phyloP scores from a whole-genome alignment of 2,888 invertebrate genomes.

The Drosophila acutilabella region DNA sequence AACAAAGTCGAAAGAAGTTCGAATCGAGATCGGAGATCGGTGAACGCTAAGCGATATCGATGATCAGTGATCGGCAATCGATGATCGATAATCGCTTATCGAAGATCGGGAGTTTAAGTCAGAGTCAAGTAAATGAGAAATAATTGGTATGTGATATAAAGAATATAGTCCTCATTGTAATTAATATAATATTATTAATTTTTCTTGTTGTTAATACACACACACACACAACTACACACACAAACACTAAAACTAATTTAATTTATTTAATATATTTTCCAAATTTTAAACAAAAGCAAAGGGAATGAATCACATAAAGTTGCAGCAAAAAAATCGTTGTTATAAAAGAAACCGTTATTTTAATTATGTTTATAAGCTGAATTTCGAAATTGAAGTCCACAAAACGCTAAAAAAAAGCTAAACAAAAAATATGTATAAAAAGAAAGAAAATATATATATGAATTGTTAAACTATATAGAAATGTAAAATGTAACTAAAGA shows the following conservation, averaged over 20 bases:
- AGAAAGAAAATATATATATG: slow-evolving; percentile 28
- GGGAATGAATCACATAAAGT: slow-evolving; percentile 41
- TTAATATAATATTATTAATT: slow-evolving; percentile 74
- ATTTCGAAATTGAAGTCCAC: slow-evolving; percentile 9
- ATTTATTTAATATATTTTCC: slow-evolving; percentile 64
- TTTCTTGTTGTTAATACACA: slow-evolving; percentile 68
- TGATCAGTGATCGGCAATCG: neutral
- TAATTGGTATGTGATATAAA: slow-evolving; percentile 85
- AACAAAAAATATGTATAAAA: neutral
- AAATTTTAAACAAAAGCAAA: slow-evolving; percentile 43
- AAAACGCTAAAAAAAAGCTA: slow-evolving; percentile 1
- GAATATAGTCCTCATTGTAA: slow-evolving; percentile 84
- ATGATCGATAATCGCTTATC: neutral
- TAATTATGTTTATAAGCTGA: slow-evolving; percentile 35
- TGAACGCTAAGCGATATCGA: neutral
- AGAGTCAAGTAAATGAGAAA: slow-evolving; percentile 75
- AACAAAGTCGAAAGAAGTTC: slow-evolving; percentile 56
- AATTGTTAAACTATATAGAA: slow-evolving; percentile 44
- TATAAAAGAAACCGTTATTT: slow-evolving; percentile 44
- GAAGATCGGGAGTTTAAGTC: slow-evolving; percentile 14
- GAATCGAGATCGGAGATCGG: slow-evolving; percentile 1
- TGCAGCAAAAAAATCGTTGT: slow-evolving; percentile 49
- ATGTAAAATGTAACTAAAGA: slow-evolving; percentile 43
- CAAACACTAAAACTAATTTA: slow-evolving; percentile 51
- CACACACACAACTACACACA: slow-evolving; percentile 24